Evolutionary conservation across 2,888 invertebrate genomes (phyloP), one percentile per base, ranked within the genome.

Genomic region (Limnephilus lunatus): DNA sequence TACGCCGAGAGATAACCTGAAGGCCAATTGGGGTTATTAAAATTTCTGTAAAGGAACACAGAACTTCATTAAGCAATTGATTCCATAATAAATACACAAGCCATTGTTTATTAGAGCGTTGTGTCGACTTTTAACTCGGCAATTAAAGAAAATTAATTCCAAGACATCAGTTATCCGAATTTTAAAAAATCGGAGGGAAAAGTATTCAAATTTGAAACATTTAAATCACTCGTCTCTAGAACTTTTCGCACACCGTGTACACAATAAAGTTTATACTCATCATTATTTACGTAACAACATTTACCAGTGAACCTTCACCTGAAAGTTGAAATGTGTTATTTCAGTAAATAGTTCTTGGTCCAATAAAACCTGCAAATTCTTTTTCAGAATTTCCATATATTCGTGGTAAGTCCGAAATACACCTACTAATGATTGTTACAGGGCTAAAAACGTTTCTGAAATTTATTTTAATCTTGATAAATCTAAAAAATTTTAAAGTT

Each of bases 21-120:
- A 39, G 85, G 90, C 83, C 86, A 87, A 90, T 91, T 92, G 80
- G 85, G 89, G 39, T 93, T 92, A 93, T 93, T 93, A 92, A 91
- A 92, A 93, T 93, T 90, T 92, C 39, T 90, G 88, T 91, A 86
- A 81, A 68, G 88, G 92, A 68, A 39, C 30, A 30, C 87, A 80
- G 80, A 83, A 91, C 91, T 92, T 91, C 89, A 91, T 89, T 39
- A 87, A 86, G 32, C 44, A 32, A 14, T 82, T 19, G 12, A 82
- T 68, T 68, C n/a, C 25, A 25, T n/a, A 68, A n/a, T 68, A 68
- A 25, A 68, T 68, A 68, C 68, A 25, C n/a, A 25, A n/a, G 25
- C 68, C 68, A n/a, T 68, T 68, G 68, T 68, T 68, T 68, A 68
- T 68, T 9, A 68, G 68, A 68, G 68, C 68, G 25, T 68, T 25